Evolutionary conservation across 2,888 invertebrate species (phyloP).

Genomic region (Troides helena): DNA sequence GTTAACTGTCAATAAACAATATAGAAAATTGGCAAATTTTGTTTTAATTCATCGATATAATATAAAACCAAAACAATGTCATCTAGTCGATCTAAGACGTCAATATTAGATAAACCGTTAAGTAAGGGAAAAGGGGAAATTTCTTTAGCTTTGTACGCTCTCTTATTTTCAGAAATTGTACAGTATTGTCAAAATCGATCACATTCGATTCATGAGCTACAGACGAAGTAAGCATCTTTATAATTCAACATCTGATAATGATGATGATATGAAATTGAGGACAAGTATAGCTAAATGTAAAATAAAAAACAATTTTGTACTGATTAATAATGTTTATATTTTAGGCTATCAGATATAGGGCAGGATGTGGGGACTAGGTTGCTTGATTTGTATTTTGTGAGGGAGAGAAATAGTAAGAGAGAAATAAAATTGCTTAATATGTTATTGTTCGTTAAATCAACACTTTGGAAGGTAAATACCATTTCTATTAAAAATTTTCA

Average conservation of each 20-base stretch:
- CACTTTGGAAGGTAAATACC: slow-evolving; percentile 94
- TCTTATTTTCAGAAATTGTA: slow-evolving; percentile 98
- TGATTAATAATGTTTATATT: slow-evolving; percentile 29
- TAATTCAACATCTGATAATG: too few species aligned
- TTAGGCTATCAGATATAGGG: slow-evolving; percentile 95
- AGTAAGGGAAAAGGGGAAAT: slow-evolving; percentile 96
- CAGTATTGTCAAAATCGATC: slow-evolving; percentile 98
- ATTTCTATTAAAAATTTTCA: too few species aligned
- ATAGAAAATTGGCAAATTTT: background rate
- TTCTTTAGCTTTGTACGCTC: slow-evolving; percentile 94
- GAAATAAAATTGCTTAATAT: slow-evolving; percentile 97
- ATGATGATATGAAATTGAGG: too few species aligned
- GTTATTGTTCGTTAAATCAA: slow-evolving; percentile 96
- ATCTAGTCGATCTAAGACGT: slow-evolving; percentile 83
- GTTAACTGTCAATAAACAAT: slow-evolving; percentile 5
- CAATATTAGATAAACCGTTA: slow-evolving; percentile 93
- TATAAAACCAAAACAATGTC: slow-evolving; percentile 50
- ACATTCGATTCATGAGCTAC: slow-evolving; percentile 96
- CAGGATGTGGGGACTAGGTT: slow-evolving; percentile 96
- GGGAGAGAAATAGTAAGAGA: slow-evolving; percentile 95
- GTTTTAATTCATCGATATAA: background rate
- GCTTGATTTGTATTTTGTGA: slow-evolving; percentile 94
- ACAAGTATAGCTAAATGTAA: too few species aligned
- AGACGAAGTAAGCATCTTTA: slow-evolving; percentile 86
- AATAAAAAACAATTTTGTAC: too few species aligned